Conservation (phyloP, 2,888 invertebrate species). For the Myopa tessellatipennis region DNA sequence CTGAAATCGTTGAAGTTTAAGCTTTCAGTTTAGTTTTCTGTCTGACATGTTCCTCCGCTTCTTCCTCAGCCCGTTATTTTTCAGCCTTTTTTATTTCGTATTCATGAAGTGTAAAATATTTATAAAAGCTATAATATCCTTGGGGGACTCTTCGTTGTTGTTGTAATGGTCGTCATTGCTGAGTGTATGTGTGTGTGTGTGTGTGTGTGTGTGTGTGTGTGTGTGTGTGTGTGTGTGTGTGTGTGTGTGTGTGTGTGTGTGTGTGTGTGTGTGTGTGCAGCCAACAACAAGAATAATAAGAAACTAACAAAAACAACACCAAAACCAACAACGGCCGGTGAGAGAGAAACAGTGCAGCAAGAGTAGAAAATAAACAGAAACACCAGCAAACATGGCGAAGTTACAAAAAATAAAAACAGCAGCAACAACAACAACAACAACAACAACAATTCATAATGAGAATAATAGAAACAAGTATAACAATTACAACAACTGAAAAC, state of each 20-base stretch:
- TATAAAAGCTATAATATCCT: slow-evolving; percentile 34
- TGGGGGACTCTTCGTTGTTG: neutral
- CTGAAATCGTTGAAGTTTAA: too few species aligned
- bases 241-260: slow-evolving; percentile 13
- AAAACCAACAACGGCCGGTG: neutral
- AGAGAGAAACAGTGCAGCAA: neutral
- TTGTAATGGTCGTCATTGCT: neutral
- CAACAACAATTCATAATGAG: neutral
- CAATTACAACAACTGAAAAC: neutral
- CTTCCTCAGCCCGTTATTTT: neutral
- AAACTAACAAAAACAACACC: neutral
- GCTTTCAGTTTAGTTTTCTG: too few species aligned
- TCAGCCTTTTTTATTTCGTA: slow-evolving; percentile 2
- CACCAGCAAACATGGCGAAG: neutral
- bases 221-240: slow-evolving; percentile 16
- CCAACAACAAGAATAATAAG: neutral
- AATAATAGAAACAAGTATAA: neutral
- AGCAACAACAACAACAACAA: neutral
- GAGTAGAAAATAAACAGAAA: neutral
- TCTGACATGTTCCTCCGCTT: neutral
- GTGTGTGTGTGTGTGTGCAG: slow-evolving; percentile 2
- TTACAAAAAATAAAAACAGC: neutral
- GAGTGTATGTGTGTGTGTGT: slow-evolving; percentile 8
- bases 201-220: slow-evolving; percentile 12
- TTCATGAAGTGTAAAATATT: slow-evolving; percentile 33